Evolutionary conservation across 2,888 invertebrate species (phyloP), one percentile per base, ranked within the genome.

Genomic region (Platycnemis pennipes): DNA sequence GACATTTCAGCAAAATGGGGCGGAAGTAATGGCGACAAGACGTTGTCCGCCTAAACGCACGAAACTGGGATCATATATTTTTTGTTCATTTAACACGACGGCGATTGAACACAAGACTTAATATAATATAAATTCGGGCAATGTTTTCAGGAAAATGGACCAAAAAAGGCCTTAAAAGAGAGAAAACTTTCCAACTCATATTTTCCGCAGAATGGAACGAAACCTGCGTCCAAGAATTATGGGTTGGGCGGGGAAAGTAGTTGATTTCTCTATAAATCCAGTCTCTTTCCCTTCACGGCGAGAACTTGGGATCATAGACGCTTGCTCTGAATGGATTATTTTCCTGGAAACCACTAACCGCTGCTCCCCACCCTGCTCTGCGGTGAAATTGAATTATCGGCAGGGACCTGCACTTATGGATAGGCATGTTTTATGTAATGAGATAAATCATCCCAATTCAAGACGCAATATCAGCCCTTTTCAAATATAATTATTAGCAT

Each of bases 1-100:
- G 91, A 91, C 91, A 89, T 89, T 89, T 89, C 56, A 91, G 63
- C 91, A 44, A 44, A 69, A 69, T 56, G 69, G 91, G 91, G 53
- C 19, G 46, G 69, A 63, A 63, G 63, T 45, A 87, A 87, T 26
- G 87, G 7, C 11, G 19, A 13, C 45, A 13, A 26, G 26, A 3
- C 45, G n/a, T 53, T 63, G 63, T 63, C 63, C n/a, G 0, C 63
- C 26, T 3, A 22, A 22, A 77, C 31, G 31, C 2, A 77, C 8
- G 37, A 77, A 2, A 11, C 13, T 11, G 26, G 37, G 77, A 37
- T 13, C 37, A 26, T 3, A 63, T 26, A 37, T 77, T 37, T 37
- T 26, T 16, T 77, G 26, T 13, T 16, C 16, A 77, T 37, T 77
- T 26, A 63, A 77, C 37, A 77, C 37, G 31, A 77, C 77, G 11